Base-by-base conservation (phyloP, 2,797 vertebrate species). In the Sarcoramphus papa region DNA sequence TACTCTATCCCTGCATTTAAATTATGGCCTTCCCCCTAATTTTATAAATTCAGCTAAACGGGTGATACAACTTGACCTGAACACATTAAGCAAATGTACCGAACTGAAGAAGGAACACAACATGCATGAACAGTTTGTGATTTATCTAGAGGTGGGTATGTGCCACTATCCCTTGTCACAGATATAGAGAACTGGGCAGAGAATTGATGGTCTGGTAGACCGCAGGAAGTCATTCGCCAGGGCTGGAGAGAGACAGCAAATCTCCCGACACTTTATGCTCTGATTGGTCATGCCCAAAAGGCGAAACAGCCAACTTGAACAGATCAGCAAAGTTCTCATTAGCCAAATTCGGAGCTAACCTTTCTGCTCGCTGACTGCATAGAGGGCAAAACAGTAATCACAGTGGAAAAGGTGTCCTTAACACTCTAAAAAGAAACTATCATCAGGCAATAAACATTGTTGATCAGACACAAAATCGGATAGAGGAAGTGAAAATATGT, bases 321-420 rank as follows among this genome's bases (percentile, higher is more conserved):
- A 95, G 89, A 97, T 96, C 95, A 96, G 87, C 94, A 88, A 92
- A 93, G 82, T 96, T 96, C 92, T 96, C 87, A 96, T 96, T 96
- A 96, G 92, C 57, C 68, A 96, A 94, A 93, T 88, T 91, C 3
- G 1, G 41, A 84, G 40, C 69, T 96, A 93, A 96, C 92, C 93
- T 96, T 96, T 96, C 87, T 3, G 21, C 65, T 89, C 2, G 0
- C 87, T 95, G 69, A 88, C 65, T 97, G 91, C 88, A 81, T 68
- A 83, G 93, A 96, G 85, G 91, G 87, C 82, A 94, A 94, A 95
- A 59, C 4, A 47, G 80, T 85, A 94, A 81, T 95, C 77, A 85
- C 60, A 64, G 77, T 68, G 68, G 90, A 95, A 93, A 87, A 95
- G 43, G 41, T 95, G 69, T 93, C 75, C 85, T 93, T 88, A 92